These are phyloP conservation scores for Callionymus lyra DNA, from an alignment of 2,113 vertebrate genomes.

Conservation along the genomic window DNA sequence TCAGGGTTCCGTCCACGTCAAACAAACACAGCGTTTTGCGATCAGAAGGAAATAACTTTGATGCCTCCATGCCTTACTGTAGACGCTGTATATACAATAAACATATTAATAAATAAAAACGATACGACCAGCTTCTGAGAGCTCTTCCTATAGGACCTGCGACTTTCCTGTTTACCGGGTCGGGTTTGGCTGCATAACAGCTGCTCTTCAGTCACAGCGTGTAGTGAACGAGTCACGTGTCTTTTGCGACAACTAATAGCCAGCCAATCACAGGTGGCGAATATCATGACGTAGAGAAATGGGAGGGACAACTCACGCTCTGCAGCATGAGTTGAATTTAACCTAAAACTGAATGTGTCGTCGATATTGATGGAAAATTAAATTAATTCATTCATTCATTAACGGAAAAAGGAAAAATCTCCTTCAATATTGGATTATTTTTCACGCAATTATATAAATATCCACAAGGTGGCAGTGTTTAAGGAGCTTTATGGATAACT, in stretches of 20 bases:
- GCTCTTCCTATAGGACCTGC: no score
- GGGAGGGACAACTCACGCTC: slow-evolving; percentile 17
- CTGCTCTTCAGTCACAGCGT: neutral
- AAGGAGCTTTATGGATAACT: no score
- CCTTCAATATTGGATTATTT: no score
- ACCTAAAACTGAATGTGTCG: no score
- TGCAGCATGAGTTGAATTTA: slow-evolving; percentile 8
- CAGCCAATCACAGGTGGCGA: slow-evolving; percentile 35
- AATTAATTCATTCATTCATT: no score
- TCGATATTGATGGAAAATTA: no score
- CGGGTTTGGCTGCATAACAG: neutral
- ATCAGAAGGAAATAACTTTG: slow-evolving; percentile 13
- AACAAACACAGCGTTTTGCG: slow-evolving; percentile 80
- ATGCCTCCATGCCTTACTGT: slow-evolving; percentile 45
- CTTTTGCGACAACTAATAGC: slow-evolving; percentile 1
- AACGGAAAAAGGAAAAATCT: no score
- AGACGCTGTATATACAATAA: no score
- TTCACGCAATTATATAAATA: no score
- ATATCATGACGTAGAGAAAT: slow-evolving; percentile 8
- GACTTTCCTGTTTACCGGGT: neutral
- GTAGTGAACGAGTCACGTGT: neutral
- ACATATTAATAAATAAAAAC: no score
- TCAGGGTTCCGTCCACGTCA: slow-evolving; percentile 93
- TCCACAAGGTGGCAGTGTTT: no score
- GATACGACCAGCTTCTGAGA: no score